These are phyloP conservation scores for Caerostris extrusa DNA, from an alignment of 1,140 invertebrate species.

Conservation along the genomic window DNA sequence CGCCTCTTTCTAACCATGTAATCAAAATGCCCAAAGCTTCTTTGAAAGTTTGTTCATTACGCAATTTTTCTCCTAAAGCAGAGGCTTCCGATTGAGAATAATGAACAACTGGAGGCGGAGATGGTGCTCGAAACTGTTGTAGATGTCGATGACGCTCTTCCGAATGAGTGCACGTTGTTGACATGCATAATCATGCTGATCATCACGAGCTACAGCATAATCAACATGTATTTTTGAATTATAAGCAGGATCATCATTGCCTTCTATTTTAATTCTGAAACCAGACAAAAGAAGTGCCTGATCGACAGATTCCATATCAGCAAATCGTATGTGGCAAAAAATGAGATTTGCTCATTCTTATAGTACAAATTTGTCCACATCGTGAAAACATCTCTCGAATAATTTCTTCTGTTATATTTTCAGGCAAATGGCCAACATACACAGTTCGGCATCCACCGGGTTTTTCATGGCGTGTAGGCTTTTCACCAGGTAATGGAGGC, in stretches of 20 bases:
- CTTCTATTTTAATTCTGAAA: slow-evolving; percentile 90
- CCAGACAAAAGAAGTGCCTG: slow-evolving; percentile 96
- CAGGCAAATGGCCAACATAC: slow-evolving; percentile 96
- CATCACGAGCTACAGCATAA: slow-evolving; percentile 95
- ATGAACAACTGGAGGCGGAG: slow-evolving; percentile 92
- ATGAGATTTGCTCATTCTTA: slow-evolving; percentile 96
- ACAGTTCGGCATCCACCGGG: slow-evolving; percentile 95
- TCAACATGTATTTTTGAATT: slow-evolving; percentile 96
- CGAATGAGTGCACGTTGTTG: slow-evolving; percentile 90
- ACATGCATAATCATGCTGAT: slow-evolving; percentile 95
- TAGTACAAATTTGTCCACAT: slow-evolving; percentile 94
- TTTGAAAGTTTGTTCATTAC: slow-evolving; percentile 84
- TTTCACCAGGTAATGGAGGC: slow-evolving; percentile 91
- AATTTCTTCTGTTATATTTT: slow-evolving; percentile 93
- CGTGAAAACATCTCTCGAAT: slow-evolving; percentile 94
- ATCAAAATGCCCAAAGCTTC: slow-evolving; percentile 87
- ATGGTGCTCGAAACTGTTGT: slow-evolving; percentile 86
- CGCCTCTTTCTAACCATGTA: slow-evolving; percentile 94
- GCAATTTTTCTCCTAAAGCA: slow-evolving; percentile 90
- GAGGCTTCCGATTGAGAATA: slow-evolving; percentile 92
- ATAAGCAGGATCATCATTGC: slow-evolving; percentile 89
- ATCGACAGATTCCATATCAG: slow-evolving; percentile 92
- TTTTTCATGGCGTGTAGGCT: slow-evolving; percentile 89
- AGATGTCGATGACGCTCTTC: slow-evolving; percentile 87
- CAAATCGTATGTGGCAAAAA: slow-evolving; percentile 97